A percentile compares a stretch with the other conserved stretches of the same genome.
phyloP scores from a whole-genome alignment of 2,888 invertebrate genomes.

The Schizaphis graminum region DNA sequence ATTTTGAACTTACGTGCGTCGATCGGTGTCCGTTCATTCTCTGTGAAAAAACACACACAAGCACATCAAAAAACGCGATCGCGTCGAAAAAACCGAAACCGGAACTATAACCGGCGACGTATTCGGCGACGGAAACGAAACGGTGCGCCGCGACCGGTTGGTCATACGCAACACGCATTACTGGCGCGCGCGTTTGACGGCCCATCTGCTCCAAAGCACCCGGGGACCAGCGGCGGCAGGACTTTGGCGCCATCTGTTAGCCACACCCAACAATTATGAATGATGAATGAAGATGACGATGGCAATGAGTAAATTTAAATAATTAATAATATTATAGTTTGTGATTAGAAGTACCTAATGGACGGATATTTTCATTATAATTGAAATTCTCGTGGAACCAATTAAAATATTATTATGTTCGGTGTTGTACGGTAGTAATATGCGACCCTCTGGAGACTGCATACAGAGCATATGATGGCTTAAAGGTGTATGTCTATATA shows the following conservation, averaged over 20 bases:
- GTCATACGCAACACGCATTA: slow-evolving; percentile 55
- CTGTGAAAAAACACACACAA: background rate
- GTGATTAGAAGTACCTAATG: background rate
- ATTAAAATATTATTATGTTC: background rate
- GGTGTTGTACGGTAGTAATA: background rate
- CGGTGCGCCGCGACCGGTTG: slow-evolving; percentile 56
- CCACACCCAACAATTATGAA: background rate
- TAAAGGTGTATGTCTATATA: background rate
- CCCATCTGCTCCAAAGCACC: slow-evolving; percentile 33
- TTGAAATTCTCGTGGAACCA: background rate
- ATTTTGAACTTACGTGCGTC: background rate
- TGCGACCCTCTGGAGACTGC: background rate
- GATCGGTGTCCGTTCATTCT: background rate
- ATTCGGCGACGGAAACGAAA: background rate
- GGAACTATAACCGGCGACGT: background rate
- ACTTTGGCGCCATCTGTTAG: slow-evolving; percentile 18
- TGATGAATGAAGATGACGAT: background rate
- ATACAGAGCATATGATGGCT: background rate
- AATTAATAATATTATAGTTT: background rate
- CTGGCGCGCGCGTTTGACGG: slow-evolving; percentile 52
- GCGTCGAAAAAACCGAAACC: background rate
- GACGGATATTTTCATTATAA: background rate
- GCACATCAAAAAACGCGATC: background rate
- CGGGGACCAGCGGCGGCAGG: slow-evolving; percentile 2
- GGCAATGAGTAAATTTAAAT: background rate